A percentile compares a stretch with the other conserved stretches of the same genome.
phyloP scores from a whole-genome alignment of 2,113 vertebrate species.

The Nothoprocta pentlandii region DNA sequence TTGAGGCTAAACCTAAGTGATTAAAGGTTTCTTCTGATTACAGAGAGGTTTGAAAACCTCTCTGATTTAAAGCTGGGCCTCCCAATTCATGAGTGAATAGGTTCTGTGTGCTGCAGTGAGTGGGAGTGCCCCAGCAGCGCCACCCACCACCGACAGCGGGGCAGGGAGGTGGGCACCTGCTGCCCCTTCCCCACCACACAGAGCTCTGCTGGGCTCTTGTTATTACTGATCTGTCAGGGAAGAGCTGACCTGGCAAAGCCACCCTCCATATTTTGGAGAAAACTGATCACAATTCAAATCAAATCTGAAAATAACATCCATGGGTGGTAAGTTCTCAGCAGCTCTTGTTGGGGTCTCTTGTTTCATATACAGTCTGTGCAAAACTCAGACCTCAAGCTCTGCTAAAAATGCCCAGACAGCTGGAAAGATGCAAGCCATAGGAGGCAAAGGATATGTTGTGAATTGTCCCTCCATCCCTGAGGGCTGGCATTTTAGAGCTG shows the following conservation, averaged over 20 bases:
- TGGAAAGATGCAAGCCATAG: neutral
- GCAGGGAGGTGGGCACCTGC: too few species aligned
- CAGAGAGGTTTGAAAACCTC: rapidly evolving
- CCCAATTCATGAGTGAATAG: rapidly evolving
- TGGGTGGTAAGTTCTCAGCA: rapidly evolving
- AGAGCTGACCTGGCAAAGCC: neutral
- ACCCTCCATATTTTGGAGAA: neutral
- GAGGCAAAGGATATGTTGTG: neutral
- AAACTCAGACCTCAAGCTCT: neutral
- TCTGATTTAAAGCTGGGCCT: neutral
- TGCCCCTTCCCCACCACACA: rapidly evolving
- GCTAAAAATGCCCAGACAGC: neutral
- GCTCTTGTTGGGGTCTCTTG: neutral
- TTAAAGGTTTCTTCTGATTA: neutral
- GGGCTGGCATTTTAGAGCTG: rapidly evolving
- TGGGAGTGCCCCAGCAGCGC: rapidly evolving
- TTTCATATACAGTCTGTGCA: neutral
- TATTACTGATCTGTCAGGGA: neutral
- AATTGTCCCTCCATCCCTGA: neutral
- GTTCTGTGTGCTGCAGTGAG: rapidly evolving
- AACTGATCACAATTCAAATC: neutral
- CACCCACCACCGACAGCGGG: rapidly evolving
- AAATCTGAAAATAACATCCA: neutral
- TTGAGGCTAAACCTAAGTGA: neutral
- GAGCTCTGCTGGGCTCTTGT: rapidly evolving